A percentile compares a stretch with the other conserved stretches of the same genome.
phyloP scores from a whole-genome alignment of 2,797 vertebrate genomes.

The Neostethus bicornis region DNA sequence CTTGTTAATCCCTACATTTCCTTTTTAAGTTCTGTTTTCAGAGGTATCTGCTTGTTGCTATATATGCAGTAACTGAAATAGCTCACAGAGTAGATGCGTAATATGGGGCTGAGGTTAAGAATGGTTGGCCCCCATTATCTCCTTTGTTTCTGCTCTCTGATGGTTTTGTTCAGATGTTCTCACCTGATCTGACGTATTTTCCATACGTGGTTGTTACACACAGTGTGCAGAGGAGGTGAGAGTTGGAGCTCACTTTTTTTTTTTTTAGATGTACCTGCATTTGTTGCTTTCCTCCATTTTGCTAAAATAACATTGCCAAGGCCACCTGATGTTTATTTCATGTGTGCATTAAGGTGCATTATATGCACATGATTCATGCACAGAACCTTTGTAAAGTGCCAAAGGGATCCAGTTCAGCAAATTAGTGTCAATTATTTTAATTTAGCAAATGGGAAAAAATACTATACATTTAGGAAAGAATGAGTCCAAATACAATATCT shows the following conservation, averaged over 20 bases:
- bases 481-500: too few relatives aligned
- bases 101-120: slow-evolving; percentile 67
- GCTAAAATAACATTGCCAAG: slow-evolving; percentile 14
- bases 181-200: slow-evolving; percentile 18
- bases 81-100: slow-evolving; percentile 56
- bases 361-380: slow-evolving; percentile 27
- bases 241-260: slow-evolving; percentile 13
- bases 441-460: background rate
- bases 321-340: slow-evolving; percentile 20
- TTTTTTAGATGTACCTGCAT: background rate
- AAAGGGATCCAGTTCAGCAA: background rate
- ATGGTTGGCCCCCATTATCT: slow-evolving; percentile 65
- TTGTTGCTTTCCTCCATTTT: slow-evolving; percentile 15
- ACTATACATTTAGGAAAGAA: background rate
- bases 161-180: slow-evolving; percentile 38
- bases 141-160: slow-evolving; percentile 33
- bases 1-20: slow-evolving; percentile 54
- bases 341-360: slow-evolving; percentile 31
- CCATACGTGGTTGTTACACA: slow-evolving; percentile 27
- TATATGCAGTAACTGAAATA: slow-evolving; percentile 57
- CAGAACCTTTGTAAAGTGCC: background rate
- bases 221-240: slow-evolving; percentile 13
- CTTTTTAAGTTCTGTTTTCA: slow-evolving; percentile 60
- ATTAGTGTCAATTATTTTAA: background rate
- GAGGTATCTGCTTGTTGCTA: slow-evolving; percentile 41